Evolutionary conservation across 2,113 vertebrate genomes (phyloP), one percentile per base, ranked within the genome.

Genomic region (Elephantulus edwardii): DNA sequence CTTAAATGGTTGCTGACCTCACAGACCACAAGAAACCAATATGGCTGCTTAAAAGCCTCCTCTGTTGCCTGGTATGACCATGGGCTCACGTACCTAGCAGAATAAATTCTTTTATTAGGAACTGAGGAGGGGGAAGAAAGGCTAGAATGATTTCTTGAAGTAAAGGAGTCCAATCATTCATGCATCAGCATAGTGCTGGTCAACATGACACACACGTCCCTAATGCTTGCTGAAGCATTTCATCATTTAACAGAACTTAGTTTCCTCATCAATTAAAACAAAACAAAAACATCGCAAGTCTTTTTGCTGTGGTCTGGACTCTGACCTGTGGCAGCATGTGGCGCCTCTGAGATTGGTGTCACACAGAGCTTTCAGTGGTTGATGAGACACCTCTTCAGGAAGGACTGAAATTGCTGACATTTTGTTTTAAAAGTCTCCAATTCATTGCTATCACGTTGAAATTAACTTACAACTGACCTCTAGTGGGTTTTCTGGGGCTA

Each of bases 1-100:
- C 90, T 93, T 84, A 56, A 68, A 35, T 12, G 28, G 78, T 89
- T 64, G 60, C 64, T 50, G 72, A 26, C n/a, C 68, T 58, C 16
- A 1, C 22, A 1, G 54, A 6, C 44, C 38, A 46, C 30, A 56
- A 48, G 44, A 93, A 91, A 62, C n/a, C 19, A n/a, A 42, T 52
- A 38, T 30, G 90, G 66, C 38, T 66, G n/a, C 56, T 42, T 44
- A 46, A 33, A 54, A 79, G 72, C 24, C 88, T 90, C 2, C 2
- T n/a, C 0, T 0, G 42, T 38, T 84, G 24, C 79, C 0, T 76
- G 60, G 60, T 8, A 0, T 22, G 85, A 83, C 46, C 40, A 64
- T 74, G 74, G 0, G 0, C 68, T 30, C 7, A 40, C 46, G 70
- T 38, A 54, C 54, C 71, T 26, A 7, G 0, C 0, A 80, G 54